Conservation (phyloP, 2,113 vertebrate species). For the Oriolus oriolus region DNA sequence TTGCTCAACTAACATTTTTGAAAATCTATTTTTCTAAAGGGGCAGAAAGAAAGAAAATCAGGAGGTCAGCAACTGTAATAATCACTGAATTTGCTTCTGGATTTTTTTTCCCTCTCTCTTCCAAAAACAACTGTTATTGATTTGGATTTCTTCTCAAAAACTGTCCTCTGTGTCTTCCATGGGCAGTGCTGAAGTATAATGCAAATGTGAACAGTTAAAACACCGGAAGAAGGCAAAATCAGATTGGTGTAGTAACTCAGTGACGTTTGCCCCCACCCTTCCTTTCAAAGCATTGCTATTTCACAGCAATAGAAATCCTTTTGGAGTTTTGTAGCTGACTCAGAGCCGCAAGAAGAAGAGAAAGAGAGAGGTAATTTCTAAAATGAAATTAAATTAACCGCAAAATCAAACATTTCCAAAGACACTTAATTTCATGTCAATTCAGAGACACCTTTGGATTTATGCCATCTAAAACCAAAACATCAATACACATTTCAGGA, state of each 20-base stretch:
- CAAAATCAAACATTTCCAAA: not conserved
- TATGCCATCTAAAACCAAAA: not conserved
- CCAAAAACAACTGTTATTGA: not conserved
- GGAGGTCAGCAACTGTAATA: not conserved
- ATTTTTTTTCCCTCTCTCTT: not conserved
- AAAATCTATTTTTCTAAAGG: not conserved
- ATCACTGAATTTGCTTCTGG: not conserved
- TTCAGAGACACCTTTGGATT: not conserved
- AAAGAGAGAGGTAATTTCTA: constrained; percentile 1
- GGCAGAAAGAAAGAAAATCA: not conserved
- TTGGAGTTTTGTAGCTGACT: not conserved
- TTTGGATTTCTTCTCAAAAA: not conserved
- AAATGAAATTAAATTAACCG: not conserved
- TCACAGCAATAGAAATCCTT: not conserved
- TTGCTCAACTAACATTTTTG: not conserved
- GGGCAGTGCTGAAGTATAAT: not conserved
- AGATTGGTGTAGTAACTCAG: constrained; percentile 18
- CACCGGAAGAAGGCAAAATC: not conserved
- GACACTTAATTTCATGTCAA: not conserved
- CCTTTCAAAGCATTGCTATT: not conserved
- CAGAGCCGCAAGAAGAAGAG: not conserved
- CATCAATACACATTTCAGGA: not conserved
- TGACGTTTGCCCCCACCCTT: constrained; percentile 27
- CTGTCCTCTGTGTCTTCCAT: not conserved
- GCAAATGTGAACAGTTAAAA: not conserved